Base-by-base conservation (phyloP, 2,888 invertebrate genomes). In the Loripinus fragilis region DNA sequence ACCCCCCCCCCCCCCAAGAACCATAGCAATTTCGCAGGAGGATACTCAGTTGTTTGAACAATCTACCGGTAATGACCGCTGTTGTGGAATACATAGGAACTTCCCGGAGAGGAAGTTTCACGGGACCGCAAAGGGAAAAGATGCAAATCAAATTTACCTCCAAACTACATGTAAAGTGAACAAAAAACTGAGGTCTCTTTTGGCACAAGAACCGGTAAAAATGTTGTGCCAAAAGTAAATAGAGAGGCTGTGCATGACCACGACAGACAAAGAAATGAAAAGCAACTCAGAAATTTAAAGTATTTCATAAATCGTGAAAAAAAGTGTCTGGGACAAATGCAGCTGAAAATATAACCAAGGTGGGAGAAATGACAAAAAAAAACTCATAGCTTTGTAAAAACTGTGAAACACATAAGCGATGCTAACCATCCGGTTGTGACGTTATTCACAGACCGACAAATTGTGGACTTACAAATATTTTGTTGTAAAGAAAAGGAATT, bases 401-500 rank as follows among this genome's bases (percentile, higher is more conserved):
- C 20, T 52, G 25, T 52, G 25, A 52, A 48, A 52, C 25, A 52
- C 25, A 15, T 52, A 15, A 3, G 15, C 1, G 25, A 15, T 25
- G 10, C 25, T 8, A 23, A 25, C 7, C 52, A 52, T 15, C 52
- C 25, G 3, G 52, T 25, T 2, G 15, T 52, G 5, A 52, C 52
- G 25, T 25, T 52, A 25, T 52, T 10, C 25, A 52, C 52, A 5
- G 52, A 52, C 10, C 52, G 25, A 15, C 52, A 52, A 52, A 52
- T 52, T 52, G 2, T 5, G 2, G 52, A 52, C 25, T 28, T n/a
- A 52, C 23, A 52, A 52, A 52, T 23, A 28, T 52, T 52, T 25
- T 52, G 52, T 15, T 52, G 52, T 52, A 25, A 52, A 25, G 52
- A 52, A 20, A 64, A 64, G 28, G n/a, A n/a, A n/a, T n/a, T n/a